Conservation (phyloP, 2,113 vertebrate species). For the human (Homo sapiens) region DNA sequence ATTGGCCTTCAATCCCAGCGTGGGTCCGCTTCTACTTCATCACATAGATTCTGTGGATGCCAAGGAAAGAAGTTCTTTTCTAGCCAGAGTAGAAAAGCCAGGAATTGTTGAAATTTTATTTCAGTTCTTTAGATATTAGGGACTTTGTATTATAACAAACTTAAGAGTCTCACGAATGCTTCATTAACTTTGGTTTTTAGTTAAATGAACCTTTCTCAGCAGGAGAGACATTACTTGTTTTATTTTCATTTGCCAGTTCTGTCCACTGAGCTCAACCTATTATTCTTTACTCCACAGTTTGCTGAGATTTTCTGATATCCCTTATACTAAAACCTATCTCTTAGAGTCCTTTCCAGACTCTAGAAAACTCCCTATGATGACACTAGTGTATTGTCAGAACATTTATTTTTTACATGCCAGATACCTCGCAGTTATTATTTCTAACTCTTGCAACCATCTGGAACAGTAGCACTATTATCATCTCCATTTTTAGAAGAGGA, state of each 20-base stretch:
- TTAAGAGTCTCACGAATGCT: not conserved
- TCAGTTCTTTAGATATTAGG: not conserved
- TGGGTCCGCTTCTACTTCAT: not conserved
- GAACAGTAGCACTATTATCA: not conserved
- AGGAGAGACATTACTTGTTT: not conserved
- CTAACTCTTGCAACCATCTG: not conserved
- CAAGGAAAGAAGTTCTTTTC: not conserved
- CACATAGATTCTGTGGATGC: not conserved
- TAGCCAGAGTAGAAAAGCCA: not conserved
- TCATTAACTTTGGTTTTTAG: not conserved
- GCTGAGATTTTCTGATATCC: not conserved
- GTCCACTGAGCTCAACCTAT: not conserved
- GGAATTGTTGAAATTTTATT: not conserved
- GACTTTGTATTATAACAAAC: not conserved
- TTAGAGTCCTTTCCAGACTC: not conserved
- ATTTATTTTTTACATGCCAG: not conserved
- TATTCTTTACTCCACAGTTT: not conserved
- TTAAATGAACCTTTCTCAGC: not conserved
- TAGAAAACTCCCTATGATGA: not conserved
- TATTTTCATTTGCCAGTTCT: not conserved
- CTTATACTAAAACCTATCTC: not conserved
- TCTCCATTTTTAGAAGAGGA: not conserved
- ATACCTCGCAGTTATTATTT: not conserved
- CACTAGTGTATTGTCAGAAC: not conserved
- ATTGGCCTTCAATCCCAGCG: not conserved